These are phyloP conservation scores for Dasyprocta punctata DNA, from an alignment of 2,113 vertebrate genomes.

Conservation along the genomic window DNA sequence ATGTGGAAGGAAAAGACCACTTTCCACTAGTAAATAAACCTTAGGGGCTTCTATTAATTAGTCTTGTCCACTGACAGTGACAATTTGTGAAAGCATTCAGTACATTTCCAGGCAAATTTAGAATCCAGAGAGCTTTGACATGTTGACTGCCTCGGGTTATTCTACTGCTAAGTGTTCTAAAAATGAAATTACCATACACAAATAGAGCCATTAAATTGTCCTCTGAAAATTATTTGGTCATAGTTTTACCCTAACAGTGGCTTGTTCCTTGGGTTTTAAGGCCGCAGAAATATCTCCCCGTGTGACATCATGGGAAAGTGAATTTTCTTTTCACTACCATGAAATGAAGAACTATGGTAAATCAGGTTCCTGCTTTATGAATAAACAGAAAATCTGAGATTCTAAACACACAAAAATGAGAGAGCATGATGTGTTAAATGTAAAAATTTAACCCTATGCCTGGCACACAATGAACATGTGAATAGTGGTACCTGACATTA, in stretches of 20 bases:
- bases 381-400: neutral
- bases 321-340: neutral
- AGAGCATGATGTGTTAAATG: neutral
- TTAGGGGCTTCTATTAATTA: neutral
- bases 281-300: neutral
- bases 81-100: constrained; percentile 6
- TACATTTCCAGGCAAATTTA: neutral
- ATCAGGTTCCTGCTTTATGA: neutral
- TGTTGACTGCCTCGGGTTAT: neutral
- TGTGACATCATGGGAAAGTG: neutral
- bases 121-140: neutral
- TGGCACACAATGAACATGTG: neutral
- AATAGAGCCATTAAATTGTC: neutral
- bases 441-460: neutral
- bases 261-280: constrained; percentile 13
- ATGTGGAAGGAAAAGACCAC: neutral
- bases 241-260: neutral
- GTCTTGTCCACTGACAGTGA: neutral
- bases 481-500: neutral
- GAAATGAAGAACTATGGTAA: neutral
- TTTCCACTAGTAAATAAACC: neutral
- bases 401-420: neutral
- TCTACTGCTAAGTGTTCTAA: neutral
- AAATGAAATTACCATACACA: neutral
- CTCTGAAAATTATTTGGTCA: neutral